These are phyloP conservation scores for Ectemnius lituratus DNA, from an alignment of 2,888 invertebrate species.

Conservation along the genomic window DNA sequence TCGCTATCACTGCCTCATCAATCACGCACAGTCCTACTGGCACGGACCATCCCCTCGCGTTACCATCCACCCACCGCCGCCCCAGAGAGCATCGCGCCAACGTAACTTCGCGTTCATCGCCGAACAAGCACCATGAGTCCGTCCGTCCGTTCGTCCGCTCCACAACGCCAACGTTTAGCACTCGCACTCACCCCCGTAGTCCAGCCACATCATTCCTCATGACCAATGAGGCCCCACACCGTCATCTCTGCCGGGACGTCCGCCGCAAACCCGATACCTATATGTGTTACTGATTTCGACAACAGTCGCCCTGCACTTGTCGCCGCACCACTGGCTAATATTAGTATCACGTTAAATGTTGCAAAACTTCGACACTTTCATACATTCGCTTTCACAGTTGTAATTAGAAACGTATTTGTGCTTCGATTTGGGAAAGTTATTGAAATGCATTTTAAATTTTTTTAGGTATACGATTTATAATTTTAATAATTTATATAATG, in stretches of 20 bases:
- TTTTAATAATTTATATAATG: too few relatives aligned
- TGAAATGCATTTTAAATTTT: too few relatives aligned
- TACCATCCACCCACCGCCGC: conserved; percentile 36
- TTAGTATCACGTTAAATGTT: too few relatives aligned
- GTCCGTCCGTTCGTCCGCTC: conserved; percentile 17
- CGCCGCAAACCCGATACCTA: neutral
- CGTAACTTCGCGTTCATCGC: conserved; percentile 15
- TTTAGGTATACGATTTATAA: too few relatives aligned
- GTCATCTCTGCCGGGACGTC: conserved; percentile 17
- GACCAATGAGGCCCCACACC: conserved; percentile 13
- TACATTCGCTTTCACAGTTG: too few relatives aligned
- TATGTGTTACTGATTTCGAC: too few relatives aligned
- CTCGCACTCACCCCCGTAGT: conserved; percentile 44
- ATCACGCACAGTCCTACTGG: conserved; percentile 74
- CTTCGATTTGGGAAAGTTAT: too few relatives aligned
- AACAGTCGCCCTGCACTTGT: too few relatives aligned
- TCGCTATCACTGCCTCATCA: conserved; percentile 78
- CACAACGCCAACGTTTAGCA: conserved; percentile 9
- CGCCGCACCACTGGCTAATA: too few relatives aligned
- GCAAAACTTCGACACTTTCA: too few relatives aligned
- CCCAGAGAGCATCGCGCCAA: conserved; percentile 24
- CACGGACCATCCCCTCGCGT: conserved; percentile 7
- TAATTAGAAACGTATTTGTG: too few relatives aligned
- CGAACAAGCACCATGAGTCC: neutral
- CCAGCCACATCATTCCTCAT: conserved; percentile 68